phyloP scores from a whole-genome alignment of 2,888 invertebrate species.

The Buathra laborator region DNA sequence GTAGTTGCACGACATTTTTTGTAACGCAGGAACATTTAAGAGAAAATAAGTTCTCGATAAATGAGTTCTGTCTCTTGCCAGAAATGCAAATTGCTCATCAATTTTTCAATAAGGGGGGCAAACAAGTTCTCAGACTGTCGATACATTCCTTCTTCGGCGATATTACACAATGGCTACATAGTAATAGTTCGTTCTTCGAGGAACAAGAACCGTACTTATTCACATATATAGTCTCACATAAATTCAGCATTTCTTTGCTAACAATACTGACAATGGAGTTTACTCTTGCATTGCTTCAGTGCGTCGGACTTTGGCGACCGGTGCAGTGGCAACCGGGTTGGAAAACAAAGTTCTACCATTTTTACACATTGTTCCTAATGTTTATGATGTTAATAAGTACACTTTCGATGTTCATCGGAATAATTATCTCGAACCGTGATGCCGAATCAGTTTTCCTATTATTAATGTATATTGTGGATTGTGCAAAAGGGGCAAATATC shows the following conservation, averaged over 20 bases:
- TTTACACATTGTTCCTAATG: conserved; percentile 56
- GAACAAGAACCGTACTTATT: neutral
- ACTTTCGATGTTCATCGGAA: conserved; percentile 43
- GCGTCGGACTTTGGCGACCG: conserved; percentile 66
- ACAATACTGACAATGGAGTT: conserved; percentile 9
- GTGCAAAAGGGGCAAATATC: conserved; percentile 50
- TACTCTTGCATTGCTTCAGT: conserved; percentile 31
- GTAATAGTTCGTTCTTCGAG: neutral
- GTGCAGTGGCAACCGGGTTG: conserved; percentile 59
- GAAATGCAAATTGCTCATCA: neutral
- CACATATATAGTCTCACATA: neutral
- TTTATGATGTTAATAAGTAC: conserved; percentile 24
- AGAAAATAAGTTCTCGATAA: neutral
- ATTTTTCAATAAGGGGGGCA: neutral
- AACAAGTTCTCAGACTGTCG: neutral
- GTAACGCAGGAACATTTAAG: neutral
- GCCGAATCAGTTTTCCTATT: conserved; percentile 49
- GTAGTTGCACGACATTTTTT: neutral
- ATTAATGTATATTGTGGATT: conserved; percentile 44
- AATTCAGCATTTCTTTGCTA: neutral
- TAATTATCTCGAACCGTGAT: conserved; percentile 2
- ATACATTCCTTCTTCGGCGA: too few relatives aligned
- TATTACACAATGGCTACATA: neutral
- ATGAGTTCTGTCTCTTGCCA: neutral
- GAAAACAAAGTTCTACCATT: conserved; percentile 52